Conservation (phyloP, 30 jellyfish, hydroid and myxozoan genomes). For the Hydractinia echinata region DNA sequence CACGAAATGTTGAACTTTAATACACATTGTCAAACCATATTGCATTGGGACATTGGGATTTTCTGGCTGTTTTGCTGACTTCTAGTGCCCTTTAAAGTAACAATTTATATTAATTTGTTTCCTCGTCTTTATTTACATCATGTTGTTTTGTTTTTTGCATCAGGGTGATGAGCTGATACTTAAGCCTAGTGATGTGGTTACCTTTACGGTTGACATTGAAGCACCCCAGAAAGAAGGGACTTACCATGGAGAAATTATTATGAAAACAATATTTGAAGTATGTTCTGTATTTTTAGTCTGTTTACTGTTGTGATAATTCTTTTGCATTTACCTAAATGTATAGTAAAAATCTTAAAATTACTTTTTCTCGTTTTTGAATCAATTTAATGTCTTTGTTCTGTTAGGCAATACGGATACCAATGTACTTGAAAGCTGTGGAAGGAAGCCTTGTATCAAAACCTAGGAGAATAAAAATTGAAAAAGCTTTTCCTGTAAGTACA, state of each 20-base stretch:
- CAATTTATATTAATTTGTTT: neutral
- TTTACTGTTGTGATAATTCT: neutral
- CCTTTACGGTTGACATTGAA: conserved; percentile 59
- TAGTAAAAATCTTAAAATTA: no score
- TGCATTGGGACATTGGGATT: no score
- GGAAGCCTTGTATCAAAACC: conserved; percentile 83
- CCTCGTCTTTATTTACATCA: neutral
- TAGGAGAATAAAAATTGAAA: conserved; percentile 66
- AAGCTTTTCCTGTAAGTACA: conserved; percentile 88
- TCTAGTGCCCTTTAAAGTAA: neutral
- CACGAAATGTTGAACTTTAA: no score
- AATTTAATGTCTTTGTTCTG: no score
- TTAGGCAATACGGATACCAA: conserved; percentile 78
- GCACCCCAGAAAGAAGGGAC: conserved; percentile 79
- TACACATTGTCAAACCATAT: no score
- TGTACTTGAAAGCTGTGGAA: conserved; percentile 55
- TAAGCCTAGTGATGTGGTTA: conserved; percentile 82
- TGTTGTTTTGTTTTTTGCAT: no score
- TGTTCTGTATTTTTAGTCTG: neutral
- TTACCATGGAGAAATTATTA: conserved; percentile 62
- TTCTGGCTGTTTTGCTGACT: no score
- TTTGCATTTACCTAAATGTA: neutral
- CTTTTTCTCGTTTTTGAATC: no score
- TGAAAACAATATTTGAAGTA: conserved; percentile 80
- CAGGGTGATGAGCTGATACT: conserved; percentile 19